phyloP scores from a whole-genome alignment of 37 sponge, comb jelly and placozoan species.

The Bolinopsis microptera region DNA sequence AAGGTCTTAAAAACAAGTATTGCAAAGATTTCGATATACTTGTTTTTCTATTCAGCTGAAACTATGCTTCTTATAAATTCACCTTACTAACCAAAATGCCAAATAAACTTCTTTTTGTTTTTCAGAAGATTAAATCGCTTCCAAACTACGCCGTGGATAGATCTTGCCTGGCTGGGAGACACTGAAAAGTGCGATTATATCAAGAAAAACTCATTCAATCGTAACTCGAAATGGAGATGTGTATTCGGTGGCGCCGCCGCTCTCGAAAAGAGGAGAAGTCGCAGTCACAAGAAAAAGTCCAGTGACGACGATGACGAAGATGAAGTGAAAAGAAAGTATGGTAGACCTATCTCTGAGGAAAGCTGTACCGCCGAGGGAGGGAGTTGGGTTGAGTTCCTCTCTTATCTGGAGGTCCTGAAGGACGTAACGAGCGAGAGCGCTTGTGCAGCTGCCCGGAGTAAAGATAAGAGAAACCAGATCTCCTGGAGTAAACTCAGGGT shows the following conservation, averaged over 20 bases:
- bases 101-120: no score
- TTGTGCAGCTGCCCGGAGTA: neutral
- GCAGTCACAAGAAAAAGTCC: no score
- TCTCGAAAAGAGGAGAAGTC: no score
- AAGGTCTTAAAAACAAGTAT: no score
- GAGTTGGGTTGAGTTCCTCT: slow-evolving; percentile 57
- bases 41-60: no score
- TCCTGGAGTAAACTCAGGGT: slow-evolving; percentile 40
- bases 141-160: slow-evolving; percentile 45
- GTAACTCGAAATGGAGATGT: neutral
- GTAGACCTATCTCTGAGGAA: neutral
- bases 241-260: no score
- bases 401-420: slow-evolving; percentile 2
- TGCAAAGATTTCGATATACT: no score
- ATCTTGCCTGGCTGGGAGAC: slow-evolving; percentile 58
- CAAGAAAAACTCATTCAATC: slow-evolving; percentile 20
- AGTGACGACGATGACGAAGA: neutral
- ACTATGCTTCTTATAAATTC: no score
- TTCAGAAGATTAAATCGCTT: neutral
- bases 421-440: neutral
- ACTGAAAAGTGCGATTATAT: slow-evolving; percentile 22
- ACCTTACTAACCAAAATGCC: no score
- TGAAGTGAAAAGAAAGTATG: neutral
- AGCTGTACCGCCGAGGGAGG: slow-evolving; percentile 76
- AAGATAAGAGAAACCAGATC: neutral